Conservation (phyloP, 2,888 invertebrate genomes). For the Esperia sulphurella region DNA sequence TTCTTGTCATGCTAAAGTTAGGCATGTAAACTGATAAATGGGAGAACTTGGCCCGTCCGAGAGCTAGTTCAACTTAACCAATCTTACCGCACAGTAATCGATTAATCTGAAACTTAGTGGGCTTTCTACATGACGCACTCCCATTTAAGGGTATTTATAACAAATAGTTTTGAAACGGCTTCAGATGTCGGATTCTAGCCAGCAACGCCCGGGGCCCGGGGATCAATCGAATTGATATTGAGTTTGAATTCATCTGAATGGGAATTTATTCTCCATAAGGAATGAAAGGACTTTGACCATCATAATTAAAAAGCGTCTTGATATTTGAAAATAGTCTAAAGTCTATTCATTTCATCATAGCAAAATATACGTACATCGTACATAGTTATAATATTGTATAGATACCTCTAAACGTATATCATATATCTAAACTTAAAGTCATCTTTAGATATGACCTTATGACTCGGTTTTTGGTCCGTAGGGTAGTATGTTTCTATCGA, state of each 20-base stretch:
- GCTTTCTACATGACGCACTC: constrained; percentile 40
- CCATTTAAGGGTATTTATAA: constrained; percentile 31
- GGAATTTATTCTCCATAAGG: constrained; percentile 3
- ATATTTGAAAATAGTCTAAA: no score
- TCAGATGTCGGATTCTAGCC: constrained; percentile 23
- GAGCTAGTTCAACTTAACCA: constrained; percentile 54
- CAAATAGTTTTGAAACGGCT: constrained; percentile 33
- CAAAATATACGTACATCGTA: no score
- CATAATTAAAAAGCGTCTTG: no score
- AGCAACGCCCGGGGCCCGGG: constrained; percentile 20
- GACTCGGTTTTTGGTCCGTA: no score
- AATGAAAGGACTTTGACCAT: no score
- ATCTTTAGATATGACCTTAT: no score
- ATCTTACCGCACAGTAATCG: constrained; percentile 55
- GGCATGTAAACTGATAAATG: constrained; percentile 50
- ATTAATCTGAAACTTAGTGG: constrained; percentile 59
- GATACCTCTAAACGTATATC: no score
- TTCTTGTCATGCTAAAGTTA: constrained; percentile 36
- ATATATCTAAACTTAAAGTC: no score
- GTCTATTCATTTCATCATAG: no score
- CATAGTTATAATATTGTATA: no score
- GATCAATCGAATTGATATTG: constrained; percentile 37
- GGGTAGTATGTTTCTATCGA: no score
- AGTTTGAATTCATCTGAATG: constrained; percentile 19
- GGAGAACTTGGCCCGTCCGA: constrained; percentile 46